phyloP scores from a whole-genome alignment of 2,888 invertebrate genomes.

The Tetrapedia diversipes region DNA sequence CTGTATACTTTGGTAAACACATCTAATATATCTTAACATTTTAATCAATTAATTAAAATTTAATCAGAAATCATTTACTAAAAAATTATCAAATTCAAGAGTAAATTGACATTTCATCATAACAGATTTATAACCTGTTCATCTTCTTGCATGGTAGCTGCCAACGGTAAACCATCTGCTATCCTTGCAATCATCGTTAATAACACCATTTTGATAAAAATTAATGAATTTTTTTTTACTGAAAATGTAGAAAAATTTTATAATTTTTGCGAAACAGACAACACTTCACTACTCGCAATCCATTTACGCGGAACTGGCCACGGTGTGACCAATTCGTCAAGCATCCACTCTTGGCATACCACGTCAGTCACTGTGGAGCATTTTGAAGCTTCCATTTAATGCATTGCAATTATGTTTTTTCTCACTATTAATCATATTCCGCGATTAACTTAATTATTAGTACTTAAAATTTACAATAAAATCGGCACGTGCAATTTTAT shows the following conservation, averaged over 20 bases:
- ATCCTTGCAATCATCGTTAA: constrained; percentile 99
- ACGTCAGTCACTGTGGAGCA: constrained; percentile 74
- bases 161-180: constrained; percentile 96
- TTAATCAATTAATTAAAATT: not conserved
- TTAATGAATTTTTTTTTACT: constrained; percentile 19
- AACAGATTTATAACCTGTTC: constrained; percentile 90
- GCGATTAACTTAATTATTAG: not conserved
- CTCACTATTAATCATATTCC: not conserved
- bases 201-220: constrained; percentile 90
- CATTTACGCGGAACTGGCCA: constrained; percentile 67
- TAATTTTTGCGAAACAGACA: constrained; percentile 24
- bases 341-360: constrained; percentile 74
- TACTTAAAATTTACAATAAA: not conserved
- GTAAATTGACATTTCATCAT: constrained; percentile 66
- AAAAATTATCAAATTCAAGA: not conserved
- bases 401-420: not conserved
- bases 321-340: constrained; percentile 67
- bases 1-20: not conserved
- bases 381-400: constrained; percentile 49
- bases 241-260: constrained; percentile 24
- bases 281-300: constrained; percentile 55
- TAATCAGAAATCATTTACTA: not conserved
- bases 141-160: constrained; percentile 99
- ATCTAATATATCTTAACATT: not conserved
- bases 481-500: too few species aligned